Evolutionary conservation across 2,113 vertebrate species (phyloP), one percentile per base, ranked within the genome.

Genomic region (Proteles cristata): DNA sequence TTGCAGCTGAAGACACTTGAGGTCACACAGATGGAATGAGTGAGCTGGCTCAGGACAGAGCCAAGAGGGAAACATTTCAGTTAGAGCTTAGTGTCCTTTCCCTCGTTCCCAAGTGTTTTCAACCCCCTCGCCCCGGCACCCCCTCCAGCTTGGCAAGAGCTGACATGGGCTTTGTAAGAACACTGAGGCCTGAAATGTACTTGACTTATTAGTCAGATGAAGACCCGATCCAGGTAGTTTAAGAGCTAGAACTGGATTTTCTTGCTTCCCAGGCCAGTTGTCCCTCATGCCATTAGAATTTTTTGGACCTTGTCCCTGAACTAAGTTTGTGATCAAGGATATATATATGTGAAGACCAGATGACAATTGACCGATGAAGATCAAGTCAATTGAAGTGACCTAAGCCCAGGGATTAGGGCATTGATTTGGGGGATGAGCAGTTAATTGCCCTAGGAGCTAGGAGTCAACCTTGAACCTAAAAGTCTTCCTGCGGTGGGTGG

Each of bases 391-490:
- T 58, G 87, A 69, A 87, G 65, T 68, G 81, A 68, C 85, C 94
- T 95, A 84, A 95, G 10, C 66, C 88, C 68, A 17, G 33, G 53
- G 95, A 90, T 90, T 77, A 90, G 55, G 66, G 11, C 82, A 90
- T 90, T 33, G 90, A 97, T 96, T 94, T 43, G 53, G 55, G 81
- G 68, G n/a, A 61, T 45, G 48, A 87, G 80, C 88, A 39, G 2
- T 80, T 90, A 90, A 35, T 90, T 92, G 76, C 84, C 35, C 33
- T 69, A 69, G 45, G 84, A 81, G 21, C 33, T 69, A 69, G 45
- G 84, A 81, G 21, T 81, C 65, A 95, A 6, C 69, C 23, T 80
- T 39, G 11, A 88, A 94, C 15, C 26, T 80, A n/a, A 58, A 95
- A 95, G 48, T 35, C 16, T 88, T 95, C 66, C 66, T 82, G 2